Base-by-base conservation (phyloP, 1,140 invertebrate species). In the Platorchestia sp. region DNA sequence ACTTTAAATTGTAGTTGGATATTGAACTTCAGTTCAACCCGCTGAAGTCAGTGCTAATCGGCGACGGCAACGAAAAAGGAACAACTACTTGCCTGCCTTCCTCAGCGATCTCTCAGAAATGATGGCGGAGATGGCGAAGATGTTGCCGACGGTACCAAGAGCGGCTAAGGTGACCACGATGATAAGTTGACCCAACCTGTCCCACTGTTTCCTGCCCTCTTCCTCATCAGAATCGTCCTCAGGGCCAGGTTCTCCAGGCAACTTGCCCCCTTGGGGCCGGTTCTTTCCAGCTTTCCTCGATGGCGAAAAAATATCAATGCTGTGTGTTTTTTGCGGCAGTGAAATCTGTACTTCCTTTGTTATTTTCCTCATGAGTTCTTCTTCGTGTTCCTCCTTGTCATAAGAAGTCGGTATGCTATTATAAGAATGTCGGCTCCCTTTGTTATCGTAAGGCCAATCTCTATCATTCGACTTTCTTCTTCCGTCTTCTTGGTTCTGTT, bases 61-160 rank as follows among this genome's bases (percentile, higher is more conserved):
- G n/a, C n/a, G n/a, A 97, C 27, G 43, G 6, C 1, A 87, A 10
- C 10, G n/a, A 41, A 41, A n/a, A n/a, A n/a, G n/a, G n/a, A n/a
- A 42, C 1, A 75, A 36, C 19, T 36, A 53, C 95, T 95, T 97
- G 98, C 98, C 98, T 97, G 97, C 97, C 97, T 98, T 98, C 96
- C 98, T 98, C 0, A 98, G 97, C 96, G 98, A 98, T 96, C 98
- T 98, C 96, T 98, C 98, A 42, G 98, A 98, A 97, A 98, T 98
- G 47, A 98, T 97, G 5, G 98, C 98, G 51, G 98, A 98, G 96
- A 98, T 98, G 97, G 98, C 98, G 97, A 98, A 98, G 90, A 98
- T 98, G 96, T 98, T 98, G 44, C 98, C 98, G 53, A 98, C 97
- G 96, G 98, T 98, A 5, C 98, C 98, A 41, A 98, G 96, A 0